Evolutionary conservation across 1,140 invertebrate species (phyloP), one percentile per base, ranked within the genome.

Genomic region (Hycleus phaleratus): DNA sequence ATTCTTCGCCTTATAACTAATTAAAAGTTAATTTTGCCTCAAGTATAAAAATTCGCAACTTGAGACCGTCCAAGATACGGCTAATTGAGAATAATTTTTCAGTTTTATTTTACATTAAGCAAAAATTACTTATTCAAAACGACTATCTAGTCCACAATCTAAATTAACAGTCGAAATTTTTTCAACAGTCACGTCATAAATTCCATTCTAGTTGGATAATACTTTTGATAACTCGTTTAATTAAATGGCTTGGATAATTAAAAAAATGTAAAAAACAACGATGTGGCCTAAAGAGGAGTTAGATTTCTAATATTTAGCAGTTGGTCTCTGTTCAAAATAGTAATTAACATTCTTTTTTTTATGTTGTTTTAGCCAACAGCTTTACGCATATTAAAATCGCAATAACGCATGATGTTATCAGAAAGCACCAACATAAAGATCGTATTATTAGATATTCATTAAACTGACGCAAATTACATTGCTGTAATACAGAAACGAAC

Each of bases 311-410:
- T 53, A 50, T 52, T 53, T 32, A 32, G 42, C 51, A 53, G 51
- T 53, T 53, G 51, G 44, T 46, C 11, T 9, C 38, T 26, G 42
- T 52, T 32, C 8, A 53, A 46, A 53, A 53, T 53, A 53, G 39
- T 53, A 53, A 53, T 53, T 53, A 52, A 10, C 44, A 53, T 53
- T 32, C 32, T 32, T 32, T 32, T 4, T 32, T 32, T 5, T 32
- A 5, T 7, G 4, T 7, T 32, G 4, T 32, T 32, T 32, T 32
- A 32, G 7, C 32, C 32, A 49, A 49, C 25, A 26, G 43, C 46
- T 42, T 53, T 53, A 32, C 51, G 51, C 51, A 53, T 53, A 53
- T 53, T 53, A 53, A 53, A 53, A 53, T 53, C 51, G 51, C 51
- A 53, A 53, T 53, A 53, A 53, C 42, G 42, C 25, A 10, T 11